These are phyloP conservation scores for Drosophila diplacantha DNA, from an alignment of 2,888 invertebrate species.

Conservation along the genomic window DNA sequence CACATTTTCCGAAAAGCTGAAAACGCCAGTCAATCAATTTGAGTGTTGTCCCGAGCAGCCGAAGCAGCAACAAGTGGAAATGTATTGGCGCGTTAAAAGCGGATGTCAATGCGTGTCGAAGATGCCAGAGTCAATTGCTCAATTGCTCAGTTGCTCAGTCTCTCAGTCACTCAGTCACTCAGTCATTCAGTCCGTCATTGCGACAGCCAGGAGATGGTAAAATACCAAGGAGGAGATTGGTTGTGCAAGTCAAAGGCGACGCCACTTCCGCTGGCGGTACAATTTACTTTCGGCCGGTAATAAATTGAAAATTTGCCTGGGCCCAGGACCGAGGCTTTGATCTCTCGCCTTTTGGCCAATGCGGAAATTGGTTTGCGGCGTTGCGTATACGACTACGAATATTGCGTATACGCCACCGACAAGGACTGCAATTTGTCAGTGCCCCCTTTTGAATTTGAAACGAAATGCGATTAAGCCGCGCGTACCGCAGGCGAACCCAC, in stretches of 20 bases:
- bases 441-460: neutral
- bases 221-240: slow-evolving; percentile 16
- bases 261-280: slow-evolving; percentile 60
- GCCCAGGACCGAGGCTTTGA: slow-evolving; percentile 24
- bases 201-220: slow-evolving; percentile 17
- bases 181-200: slow-evolving; percentile 1
- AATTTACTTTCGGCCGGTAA: slow-evolving; percentile 64
- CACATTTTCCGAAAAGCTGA: slow-evolving; percentile 11
- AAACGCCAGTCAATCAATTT: slow-evolving; percentile 55
- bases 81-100: slow-evolving; percentile 48
- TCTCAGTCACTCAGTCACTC: neutral
- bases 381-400: slow-evolving; percentile 18
- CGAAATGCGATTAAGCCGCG: slow-evolving; percentile 26
- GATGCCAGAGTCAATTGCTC: slow-evolving; percentile 30
- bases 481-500: slow-evolving; percentile 57
- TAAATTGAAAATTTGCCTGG: slow-evolving; percentile 63
- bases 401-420: slow-evolving; percentile 4
- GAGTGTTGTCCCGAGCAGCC: slow-evolving; percentile 46
- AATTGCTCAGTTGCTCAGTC: slow-evolving; percentile 10
- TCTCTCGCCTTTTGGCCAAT: slow-evolving; percentile 42
- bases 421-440: slow-evolving; percentile 9
- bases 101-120: slow-evolving; percentile 50
- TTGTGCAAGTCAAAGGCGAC: slow-evolving; percentile 49
- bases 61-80: slow-evolving; percentile 57
- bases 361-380: slow-evolving; percentile 64